phyloP scores from a whole-genome alignment of 1,140 invertebrate genomes.

The Meloidogyne hapla region DNA sequence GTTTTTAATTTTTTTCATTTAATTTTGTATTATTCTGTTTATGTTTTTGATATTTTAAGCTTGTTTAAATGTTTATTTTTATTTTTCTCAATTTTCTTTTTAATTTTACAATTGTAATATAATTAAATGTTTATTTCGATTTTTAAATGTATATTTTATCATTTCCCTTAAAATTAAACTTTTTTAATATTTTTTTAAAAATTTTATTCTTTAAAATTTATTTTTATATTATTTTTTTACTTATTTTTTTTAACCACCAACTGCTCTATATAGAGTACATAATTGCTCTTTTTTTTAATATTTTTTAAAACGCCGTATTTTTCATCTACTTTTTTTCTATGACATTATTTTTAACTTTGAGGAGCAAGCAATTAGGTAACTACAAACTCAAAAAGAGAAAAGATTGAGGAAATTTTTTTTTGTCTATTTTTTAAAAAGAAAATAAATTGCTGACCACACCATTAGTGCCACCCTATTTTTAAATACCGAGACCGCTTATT shows the following conservation, averaged over 20 bases:
- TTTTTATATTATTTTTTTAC: too few species aligned
- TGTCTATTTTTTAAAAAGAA: not conserved
- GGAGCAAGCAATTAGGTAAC: not conserved
- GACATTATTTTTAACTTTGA: slow-evolving; percentile 6
- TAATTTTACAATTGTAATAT: too few species aligned
- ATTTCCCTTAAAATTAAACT: not conserved
- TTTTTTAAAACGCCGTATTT: not conserved
- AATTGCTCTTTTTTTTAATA: slow-evolving; percentile 2
- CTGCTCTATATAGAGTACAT: slow-evolving; percentile 4
- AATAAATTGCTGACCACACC: not conserved
- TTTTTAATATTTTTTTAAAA: not conserved
- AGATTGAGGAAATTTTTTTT: not conserved
- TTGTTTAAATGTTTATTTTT: too few species aligned
- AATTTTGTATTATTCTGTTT: too few species aligned
- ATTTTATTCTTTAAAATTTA: too few species aligned
- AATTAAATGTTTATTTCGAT: not conserved
- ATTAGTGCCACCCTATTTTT: too few species aligned
- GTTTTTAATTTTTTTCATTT: too few species aligned
- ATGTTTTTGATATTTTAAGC: too few species aligned
- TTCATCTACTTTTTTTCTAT: not conserved
- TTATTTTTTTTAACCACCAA: slow-evolving; percentile 6
- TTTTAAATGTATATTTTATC: too few species aligned
- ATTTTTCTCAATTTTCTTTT: too few species aligned
- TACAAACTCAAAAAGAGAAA: not conserved
- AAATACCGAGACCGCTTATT: too few species aligned